These are phyloP conservation scores for Oligia strigilis DNA, from an alignment of 2,888 invertebrate genomes.

Conservation along the genomic window DNA sequence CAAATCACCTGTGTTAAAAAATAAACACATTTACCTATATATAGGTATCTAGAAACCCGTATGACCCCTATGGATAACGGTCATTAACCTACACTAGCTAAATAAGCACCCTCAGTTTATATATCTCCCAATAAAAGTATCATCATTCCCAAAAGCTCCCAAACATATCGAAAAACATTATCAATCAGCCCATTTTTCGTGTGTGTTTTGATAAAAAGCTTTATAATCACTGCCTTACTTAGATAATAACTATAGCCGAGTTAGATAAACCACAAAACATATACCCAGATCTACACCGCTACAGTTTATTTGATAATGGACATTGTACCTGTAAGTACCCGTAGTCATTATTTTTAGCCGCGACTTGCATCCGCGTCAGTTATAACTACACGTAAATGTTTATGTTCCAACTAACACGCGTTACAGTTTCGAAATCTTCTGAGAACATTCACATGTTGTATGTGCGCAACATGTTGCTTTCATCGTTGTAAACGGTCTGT, in stretches of 20 bases:
- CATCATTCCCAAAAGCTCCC: slow-evolving; percentile 7
- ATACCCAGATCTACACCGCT: slow-evolving; percentile 23
- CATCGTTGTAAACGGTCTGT: slow-evolving; percentile 47
- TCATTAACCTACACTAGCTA: background rate
- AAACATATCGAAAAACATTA: slow-evolving; percentile 16
- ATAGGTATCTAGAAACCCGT: background rate
- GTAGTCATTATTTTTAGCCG: slow-evolving; percentile 79
- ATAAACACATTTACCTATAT: background rate
- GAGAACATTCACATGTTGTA: slow-evolving; percentile 76
- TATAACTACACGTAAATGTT: slow-evolving; percentile 85
- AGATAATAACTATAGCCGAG: slow-evolving; percentile 45
- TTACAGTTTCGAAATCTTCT: slow-evolving; percentile 84
- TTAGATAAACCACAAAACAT: slow-evolving; percentile 56
- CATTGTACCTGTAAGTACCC: slow-evolving; percentile 70
- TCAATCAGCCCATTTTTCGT: slow-evolving; percentile 19
- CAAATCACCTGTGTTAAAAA: background rate
- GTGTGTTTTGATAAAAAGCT: slow-evolving; percentile 35
- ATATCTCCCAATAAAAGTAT: background rate
- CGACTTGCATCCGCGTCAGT: slow-evolving; percentile 83
- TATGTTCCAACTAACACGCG: slow-evolving; percentile 83
- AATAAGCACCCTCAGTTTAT: background rate
- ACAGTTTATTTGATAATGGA: slow-evolving; percentile 53
- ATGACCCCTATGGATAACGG: background rate
- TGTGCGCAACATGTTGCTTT: slow-evolving; percentile 63
- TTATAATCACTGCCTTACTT: slow-evolving; percentile 47